Evolutionary conservation across 2,797 vertebrate genomes (phyloP), one percentile per base, ranked within the genome.

Genomic region (Gadopsis bispinosus): DNA sequence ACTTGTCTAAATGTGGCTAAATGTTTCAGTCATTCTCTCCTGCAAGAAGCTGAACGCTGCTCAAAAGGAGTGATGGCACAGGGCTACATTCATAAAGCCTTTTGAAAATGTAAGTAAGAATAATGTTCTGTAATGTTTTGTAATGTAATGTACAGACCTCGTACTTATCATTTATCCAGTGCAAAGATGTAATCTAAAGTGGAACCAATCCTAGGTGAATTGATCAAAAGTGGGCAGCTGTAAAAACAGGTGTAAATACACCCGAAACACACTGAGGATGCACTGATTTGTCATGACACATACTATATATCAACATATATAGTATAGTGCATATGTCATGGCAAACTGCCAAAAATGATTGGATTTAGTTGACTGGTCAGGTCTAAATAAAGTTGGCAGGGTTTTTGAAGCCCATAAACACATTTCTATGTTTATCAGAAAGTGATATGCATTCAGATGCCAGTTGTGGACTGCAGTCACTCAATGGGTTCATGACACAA

Each of bases 1-100:
- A 56, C 33, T 41, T 31, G 14, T 48, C 16, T 60, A n/a, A n/a
- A n/a, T 26, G 17, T 17, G 10, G 50, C 29, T 29, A 43, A 14
- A 73, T 26, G 14, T 60, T 60, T 75, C 9, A 51, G 22, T n/a
- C 8, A 29, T 69, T 45, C 14, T 48, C 17, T 62, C 31, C 69
- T 26, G 9, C 14, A 1, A 48, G 37, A 71, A 53, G 59, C 12
- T 67, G 19, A 71, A 55, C 47, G 26, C 12, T 33, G 45, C 59
- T 72, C 14, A 16, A 65, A 43, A 26, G 51, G 20, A 45, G 41
- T 47, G 31, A 65, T 31, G 22, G 9, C 58, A 26, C 50, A 60
- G 5, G 19, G 53, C 31, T 54, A 16, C 22, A 31, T 17, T 56
- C 17, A 4, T 17, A 2, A 63, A n/a, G 29, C 26, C 26, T 70